Evolutionary conservation across 2,797 vertebrate genomes (phyloP).

Genomic region (Prionace glauca): DNA sequence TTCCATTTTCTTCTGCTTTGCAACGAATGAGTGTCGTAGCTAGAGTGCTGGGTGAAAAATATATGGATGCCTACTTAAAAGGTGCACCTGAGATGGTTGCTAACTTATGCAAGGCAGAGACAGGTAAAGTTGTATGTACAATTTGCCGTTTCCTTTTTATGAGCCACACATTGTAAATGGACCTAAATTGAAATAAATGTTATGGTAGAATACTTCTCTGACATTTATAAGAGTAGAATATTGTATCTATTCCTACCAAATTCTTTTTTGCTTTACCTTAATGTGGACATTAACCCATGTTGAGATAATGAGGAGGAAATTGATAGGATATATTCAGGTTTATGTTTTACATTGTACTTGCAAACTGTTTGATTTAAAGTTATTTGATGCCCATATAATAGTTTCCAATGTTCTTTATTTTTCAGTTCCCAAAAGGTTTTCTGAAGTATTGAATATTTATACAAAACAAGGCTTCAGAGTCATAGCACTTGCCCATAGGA

Average conservation of each 20-base stretch:
- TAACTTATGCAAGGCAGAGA: constrained; percentile 82
- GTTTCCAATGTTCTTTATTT: constrained; percentile 29
- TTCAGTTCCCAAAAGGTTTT: constrained; percentile 81
- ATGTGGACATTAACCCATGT: background rate
- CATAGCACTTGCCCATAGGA: constrained; percentile 89
- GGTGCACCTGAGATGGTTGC: constrained; percentile 90
- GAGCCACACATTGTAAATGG: background rate
- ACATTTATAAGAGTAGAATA: background rate
- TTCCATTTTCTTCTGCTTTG: constrained; percentile 88
- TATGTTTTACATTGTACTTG: background rate
- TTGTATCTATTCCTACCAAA: background rate
- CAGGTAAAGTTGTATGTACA: constrained; percentile 59
- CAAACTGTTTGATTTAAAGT: background rate
- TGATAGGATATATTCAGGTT: background rate
- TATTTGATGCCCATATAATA: background rate
- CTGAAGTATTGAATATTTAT: constrained; percentile 78
- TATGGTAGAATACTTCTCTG: background rate
- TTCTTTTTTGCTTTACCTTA: background rate
- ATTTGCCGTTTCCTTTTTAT: background rate
- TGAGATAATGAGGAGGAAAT: background rate
- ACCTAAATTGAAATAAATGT: background rate
- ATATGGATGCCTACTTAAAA: constrained; percentile 92
- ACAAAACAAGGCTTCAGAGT: constrained; percentile 94
- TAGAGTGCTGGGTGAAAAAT: constrained; percentile 79
- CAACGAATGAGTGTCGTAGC: constrained; percentile 92